phyloP scores from a whole-genome alignment of 2,113 vertebrate genomes.

The Calypte anna region DNA sequence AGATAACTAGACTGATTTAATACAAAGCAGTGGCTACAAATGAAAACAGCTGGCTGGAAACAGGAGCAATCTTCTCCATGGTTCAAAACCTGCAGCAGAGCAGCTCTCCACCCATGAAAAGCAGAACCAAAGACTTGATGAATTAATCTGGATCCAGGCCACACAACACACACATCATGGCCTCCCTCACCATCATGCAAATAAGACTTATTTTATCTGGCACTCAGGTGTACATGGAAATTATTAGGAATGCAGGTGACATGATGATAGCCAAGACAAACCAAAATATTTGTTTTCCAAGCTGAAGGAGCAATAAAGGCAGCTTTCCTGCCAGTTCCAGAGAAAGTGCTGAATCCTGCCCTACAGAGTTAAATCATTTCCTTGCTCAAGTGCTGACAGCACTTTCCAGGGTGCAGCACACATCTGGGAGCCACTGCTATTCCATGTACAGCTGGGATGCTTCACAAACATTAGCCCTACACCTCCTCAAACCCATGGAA shows the following conservation, averaged over 20 bases:
- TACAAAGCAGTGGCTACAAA: constrained; percentile 4
- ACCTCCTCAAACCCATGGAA: neutral
- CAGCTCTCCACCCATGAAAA: neutral
- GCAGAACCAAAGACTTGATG: neutral
- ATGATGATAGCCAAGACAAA: neutral
- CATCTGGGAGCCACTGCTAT: neutral
- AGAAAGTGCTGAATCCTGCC: neutral
- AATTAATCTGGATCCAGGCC: neutral
- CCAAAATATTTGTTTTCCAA: neutral
- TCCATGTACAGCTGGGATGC: neutral
- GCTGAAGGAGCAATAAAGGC: neutral
- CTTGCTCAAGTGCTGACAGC: neutral
- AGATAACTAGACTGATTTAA: constrained; percentile 47
- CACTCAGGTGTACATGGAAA: neutral
- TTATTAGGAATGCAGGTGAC: neutral
- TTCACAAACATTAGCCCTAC: neutral
- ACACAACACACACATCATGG: neutral
- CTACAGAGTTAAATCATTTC: neutral
- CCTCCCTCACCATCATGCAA: neutral
- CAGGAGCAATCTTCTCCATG: neutral
- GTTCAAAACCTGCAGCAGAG: constrained; percentile 17
- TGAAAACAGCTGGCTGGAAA: constrained; percentile 38
- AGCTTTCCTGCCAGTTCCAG: neutral
- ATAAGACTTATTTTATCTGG: neutral
- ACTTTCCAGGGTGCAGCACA: neutral